A percentile compares a stretch with the other conserved stretches of the same genome.
phyloP scores from a whole-genome alignment of 2,113 vertebrate genomes.

The Mirza zaza region DNA sequence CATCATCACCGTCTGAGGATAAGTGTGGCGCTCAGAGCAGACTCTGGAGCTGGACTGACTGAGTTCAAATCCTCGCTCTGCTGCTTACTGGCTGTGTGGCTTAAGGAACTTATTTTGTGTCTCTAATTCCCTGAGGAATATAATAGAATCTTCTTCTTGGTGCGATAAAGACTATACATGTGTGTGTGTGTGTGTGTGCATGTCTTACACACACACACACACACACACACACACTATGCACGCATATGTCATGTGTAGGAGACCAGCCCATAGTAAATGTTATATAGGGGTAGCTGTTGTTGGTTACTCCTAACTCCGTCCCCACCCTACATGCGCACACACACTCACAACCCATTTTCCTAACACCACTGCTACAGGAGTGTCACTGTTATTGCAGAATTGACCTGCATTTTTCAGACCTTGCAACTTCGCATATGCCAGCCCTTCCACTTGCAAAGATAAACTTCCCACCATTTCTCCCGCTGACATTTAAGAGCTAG shows the following conservation, averaged over 20 bases:
- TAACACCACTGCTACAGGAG: not conserved
- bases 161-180: not conserved
- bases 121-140: not conserved
- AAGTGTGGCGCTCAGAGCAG: not conserved
- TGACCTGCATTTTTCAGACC: constrained; percentile 31
- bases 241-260: not conserved
- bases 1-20: not conserved
- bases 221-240: not conserved
- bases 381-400: not conserved
- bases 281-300: not conserved
- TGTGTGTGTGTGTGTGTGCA: not conserved
- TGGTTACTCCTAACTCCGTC: not conserved
- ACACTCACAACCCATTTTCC: not conserved
- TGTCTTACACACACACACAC: no score
- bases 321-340: not conserved
- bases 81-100: not conserved
- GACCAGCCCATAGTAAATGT: not conserved
- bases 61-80: not conserved
- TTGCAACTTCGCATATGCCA: not conserved
- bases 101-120: not conserved
- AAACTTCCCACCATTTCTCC: constrained; percentile 51
- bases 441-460: constrained; percentile 48
- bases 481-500: constrained; percentile 47
- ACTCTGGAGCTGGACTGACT: not conserved
- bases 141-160: not conserved